Conservation (phyloP, 2,888 invertebrate genomes). For the Sceliomorpha sp. region DNA sequence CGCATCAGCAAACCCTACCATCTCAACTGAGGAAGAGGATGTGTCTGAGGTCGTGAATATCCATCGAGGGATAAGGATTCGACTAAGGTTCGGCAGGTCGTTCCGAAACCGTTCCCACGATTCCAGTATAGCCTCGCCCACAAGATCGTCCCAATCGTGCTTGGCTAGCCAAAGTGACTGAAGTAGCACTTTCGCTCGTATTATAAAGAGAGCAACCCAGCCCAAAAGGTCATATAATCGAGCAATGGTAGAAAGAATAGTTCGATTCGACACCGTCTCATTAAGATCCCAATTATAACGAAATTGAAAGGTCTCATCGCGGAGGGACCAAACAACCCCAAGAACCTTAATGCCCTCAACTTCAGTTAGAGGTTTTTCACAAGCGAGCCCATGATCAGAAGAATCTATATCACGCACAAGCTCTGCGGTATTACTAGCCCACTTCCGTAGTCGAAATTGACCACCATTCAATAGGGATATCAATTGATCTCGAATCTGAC, state of each 20-base stretch:
- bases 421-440: constrained; percentile 12
- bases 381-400: constrained; percentile 11
- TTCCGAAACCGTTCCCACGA: too few relatives aligned
- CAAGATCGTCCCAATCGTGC: too few relatives aligned
- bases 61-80: too few relatives aligned
- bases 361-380: neutral
- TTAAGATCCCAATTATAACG: neutral
- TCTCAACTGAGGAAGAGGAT: too few relatives aligned
- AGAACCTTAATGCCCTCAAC: constrained; percentile 6
- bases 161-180: constrained; percentile 8
- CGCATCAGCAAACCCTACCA: too few relatives aligned
- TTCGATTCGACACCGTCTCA: neutral
- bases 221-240: constrained; percentile 11
- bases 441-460: constrained; percentile 25
- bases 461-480: constrained; percentile 14
- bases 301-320: constrained; percentile 4
- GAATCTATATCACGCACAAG: constrained; percentile 13
- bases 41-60: too few relatives aligned
- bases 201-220: constrained; percentile 13
- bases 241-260: constrained; percentile 4
- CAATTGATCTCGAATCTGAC: constrained; percentile 14
- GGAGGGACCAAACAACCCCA: neutral
- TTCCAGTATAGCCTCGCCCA: too few relatives aligned
- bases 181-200: constrained; percentile 1
- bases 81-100: too few relatives aligned